A percentile compares a stretch with the other conserved stretches of the same genome.
phyloP scores from a whole-genome alignment of 2,888 invertebrate species.

The Biston betularia region DNA sequence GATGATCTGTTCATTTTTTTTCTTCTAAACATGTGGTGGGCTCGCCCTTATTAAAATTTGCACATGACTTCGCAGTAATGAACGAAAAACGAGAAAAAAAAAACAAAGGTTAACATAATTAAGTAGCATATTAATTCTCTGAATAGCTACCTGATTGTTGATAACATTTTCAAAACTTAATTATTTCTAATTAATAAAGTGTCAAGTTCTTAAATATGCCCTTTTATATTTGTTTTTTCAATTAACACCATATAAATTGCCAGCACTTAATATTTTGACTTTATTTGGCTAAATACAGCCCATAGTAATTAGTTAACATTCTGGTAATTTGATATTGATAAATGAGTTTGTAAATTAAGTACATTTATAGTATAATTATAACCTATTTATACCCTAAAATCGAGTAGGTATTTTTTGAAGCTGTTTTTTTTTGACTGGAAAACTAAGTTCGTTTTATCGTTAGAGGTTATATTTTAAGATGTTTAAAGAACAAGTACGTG shows the following conservation, averaged over 20 bases:
- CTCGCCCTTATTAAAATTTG: background rate
- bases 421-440: no score
- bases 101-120: background rate
- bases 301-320: background rate
- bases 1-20: background rate
- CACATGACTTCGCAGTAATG: background rate
- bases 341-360: conserved; percentile 4
- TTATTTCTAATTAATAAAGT: conserved; percentile 25
- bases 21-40: background rate
- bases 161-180: conserved; percentile 17
- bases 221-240: conserved; percentile 7
- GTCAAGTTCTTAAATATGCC: conserved; percentile 30
- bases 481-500: no score
- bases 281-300: background rate
- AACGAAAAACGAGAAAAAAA: conserved; percentile 1
- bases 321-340: background rate
- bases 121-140: background rate
- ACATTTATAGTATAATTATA: no score
- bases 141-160: conserved; percentile 13
- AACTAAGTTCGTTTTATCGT: no score
- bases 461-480: no score
- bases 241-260: conserved; percentile 8
- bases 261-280: background rate
- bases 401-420: no score
- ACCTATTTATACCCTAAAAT: no score